phyloP scores from a whole-genome alignment of 2,888 invertebrate species.

The Acronicta alni region DNA sequence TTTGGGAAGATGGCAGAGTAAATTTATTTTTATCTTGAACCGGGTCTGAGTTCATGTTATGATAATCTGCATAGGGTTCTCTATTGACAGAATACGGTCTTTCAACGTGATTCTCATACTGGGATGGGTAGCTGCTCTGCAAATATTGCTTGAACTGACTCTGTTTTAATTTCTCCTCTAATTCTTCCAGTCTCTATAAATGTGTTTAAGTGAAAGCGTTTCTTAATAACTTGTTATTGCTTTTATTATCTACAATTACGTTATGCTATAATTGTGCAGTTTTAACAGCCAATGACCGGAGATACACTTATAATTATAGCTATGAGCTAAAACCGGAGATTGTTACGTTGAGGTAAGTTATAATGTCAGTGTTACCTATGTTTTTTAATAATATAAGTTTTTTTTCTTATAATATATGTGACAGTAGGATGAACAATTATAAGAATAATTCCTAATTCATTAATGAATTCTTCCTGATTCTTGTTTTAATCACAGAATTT shows the following conservation, averaged over 20 bases:
- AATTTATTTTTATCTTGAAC: conserved; percentile 59
- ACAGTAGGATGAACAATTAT: no score
- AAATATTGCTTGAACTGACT: conserved; percentile 82
- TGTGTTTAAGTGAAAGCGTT: conserved; percentile 57
- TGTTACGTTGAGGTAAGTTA: conserved; percentile 20
- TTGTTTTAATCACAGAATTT: no score
- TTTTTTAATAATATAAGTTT: no score
- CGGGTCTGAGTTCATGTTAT: conserved; percentile 58
- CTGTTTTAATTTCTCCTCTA: conserved; percentile 85
- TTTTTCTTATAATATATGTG: no score
- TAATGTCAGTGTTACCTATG: conserved; percentile 7
- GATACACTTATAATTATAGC: conserved; percentile 31
- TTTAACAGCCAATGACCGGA: conserved; percentile 28
- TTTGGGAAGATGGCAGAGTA: conserved; percentile 56
- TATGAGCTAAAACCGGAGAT: conserved; percentile 9
- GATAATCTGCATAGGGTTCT: conserved; percentile 62
- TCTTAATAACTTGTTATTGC: conserved; percentile 32
- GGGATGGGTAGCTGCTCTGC: conserved; percentile 71
- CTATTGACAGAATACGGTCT: conserved; percentile 77
- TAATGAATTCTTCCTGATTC: no score
- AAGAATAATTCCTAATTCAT: no score
- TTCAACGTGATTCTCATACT: conserved; percentile 77
- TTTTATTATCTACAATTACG: conserved; percentile 29
- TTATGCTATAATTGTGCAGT: conserved; percentile 23
- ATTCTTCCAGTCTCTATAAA: conserved; percentile 76